Evolutionary conservation across 1,140 invertebrate genomes (phyloP), one percentile per base, ranked within the genome.

Genomic region (Eurosta solidaginis): DNA sequence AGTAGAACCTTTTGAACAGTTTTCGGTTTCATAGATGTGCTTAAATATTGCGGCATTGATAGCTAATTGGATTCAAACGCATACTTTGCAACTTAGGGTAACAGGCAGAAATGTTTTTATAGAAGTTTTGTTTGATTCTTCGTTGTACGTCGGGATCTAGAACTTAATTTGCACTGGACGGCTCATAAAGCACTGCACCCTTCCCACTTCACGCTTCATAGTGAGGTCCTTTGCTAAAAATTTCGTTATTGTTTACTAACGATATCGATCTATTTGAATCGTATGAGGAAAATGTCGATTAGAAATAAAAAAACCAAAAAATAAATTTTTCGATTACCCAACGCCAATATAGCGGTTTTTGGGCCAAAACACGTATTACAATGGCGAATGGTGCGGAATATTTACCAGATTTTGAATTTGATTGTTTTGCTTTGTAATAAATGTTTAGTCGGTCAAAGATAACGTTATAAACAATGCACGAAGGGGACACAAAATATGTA

Each of bases 361-460:
- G 22, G 3, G 59, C 59, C 59, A 68, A 68, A 68, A 36, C 59
- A 68, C 59, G 59, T 68, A 40, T 20, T 12, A 10, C 25, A 17
- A 27, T 17, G 3, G 33, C 1, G 59, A 68, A 9, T n/a, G 33
- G 14, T 68, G 59, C 36, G 20, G 59, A 68, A 68, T 68, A 68
- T 68, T 68, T 68, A n/a, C n/a, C n/a, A 68, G 59, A 68, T 68
- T 68, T 68, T 40, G 33, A 9, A 68, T 68, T 68, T 68, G 59
- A 68, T 68, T 20, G 29, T 3, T 40, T 3, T 17, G 33, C 33
- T 68, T 68, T 68, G 59, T 40, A 40, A 42, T 68, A 68, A 68
- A 68, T 68, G 36, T 42, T 40, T 40, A 42, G 59, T 68, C 59
- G 59, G 59, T 68, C 59, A 68, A 20, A 29, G 59, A 68, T 68